Conservation (phyloP, 2,113 vertebrate genomes). For the Actenoides hombroni region DNA sequence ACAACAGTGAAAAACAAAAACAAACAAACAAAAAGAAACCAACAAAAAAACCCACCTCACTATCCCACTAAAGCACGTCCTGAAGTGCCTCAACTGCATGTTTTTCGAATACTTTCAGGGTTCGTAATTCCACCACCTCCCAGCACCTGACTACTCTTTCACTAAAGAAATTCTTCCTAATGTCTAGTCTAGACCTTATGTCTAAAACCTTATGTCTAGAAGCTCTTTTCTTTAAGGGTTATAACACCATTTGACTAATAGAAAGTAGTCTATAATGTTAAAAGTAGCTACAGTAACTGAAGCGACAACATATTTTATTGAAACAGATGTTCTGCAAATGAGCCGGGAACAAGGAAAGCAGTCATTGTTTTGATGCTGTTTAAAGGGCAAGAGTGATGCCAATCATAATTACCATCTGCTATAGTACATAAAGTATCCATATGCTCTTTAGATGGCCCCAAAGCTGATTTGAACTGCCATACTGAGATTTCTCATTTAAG, state of each 20-base stretch:
- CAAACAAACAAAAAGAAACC: no score
- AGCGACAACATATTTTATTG: background rate
- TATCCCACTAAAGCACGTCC: no score
- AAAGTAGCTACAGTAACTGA: slow-evolving; percentile 25
- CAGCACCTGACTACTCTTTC: no score
- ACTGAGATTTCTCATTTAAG: background rate
- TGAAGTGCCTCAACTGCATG: no score
- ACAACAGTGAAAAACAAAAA: no score
- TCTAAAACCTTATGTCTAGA: background rate
- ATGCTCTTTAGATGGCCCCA: slow-evolving; percentile 7
- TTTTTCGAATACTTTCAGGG: no score
- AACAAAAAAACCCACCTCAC: no score
- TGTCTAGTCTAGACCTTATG: no score
- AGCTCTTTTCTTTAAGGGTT: slow-evolving; percentile 15
- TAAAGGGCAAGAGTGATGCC: slow-evolving; percentile 44
- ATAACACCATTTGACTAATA: background rate
- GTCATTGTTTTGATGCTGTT: background rate
- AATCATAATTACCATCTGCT: slow-evolving; percentile 54
- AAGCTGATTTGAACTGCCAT: slow-evolving; percentile 18
- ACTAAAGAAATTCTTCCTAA: no score
- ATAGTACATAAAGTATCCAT: slow-evolving; percentile 5
- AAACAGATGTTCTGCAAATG: slow-evolving; percentile 40
- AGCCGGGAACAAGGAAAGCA: slow-evolving; percentile 33
- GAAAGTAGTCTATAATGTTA: background rate
- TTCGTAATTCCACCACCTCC: no score